These are phyloP conservation scores for Lordiphosa fenestrarum DNA, from an alignment of 2,888 invertebrate species.

Conservation along the genomic window DNA sequence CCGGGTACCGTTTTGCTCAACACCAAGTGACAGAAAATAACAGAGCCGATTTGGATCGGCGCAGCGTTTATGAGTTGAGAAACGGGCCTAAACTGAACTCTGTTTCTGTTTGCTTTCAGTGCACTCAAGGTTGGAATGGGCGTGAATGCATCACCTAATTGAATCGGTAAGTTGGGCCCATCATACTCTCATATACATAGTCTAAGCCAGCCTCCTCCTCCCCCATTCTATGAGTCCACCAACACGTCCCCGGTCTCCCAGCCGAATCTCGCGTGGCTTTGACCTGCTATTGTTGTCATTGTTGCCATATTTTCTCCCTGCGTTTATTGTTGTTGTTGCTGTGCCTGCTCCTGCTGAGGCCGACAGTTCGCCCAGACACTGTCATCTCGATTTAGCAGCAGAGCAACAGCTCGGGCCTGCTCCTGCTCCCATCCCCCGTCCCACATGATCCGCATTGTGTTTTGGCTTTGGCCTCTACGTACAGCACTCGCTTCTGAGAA, in stretches of 20 bases:
- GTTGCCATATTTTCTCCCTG: constrained; percentile 44
- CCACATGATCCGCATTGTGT: constrained; percentile 35
- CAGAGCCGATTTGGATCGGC: too few species aligned
- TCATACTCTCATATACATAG: too few species aligned
- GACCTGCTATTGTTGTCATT: constrained; percentile 56
- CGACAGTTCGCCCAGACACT: constrained; percentile 13
- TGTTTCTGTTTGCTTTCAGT: constrained; percentile 24
- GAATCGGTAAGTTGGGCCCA: constrained; percentile 35
- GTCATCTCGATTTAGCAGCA: constrained; percentile 26
- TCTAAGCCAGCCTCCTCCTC: neutral
- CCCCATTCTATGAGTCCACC: too few species aligned
- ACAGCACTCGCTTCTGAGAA: constrained; percentile 26
- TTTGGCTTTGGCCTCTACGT: constrained; percentile 12
- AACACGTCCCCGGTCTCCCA: neutral
- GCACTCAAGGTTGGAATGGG: constrained; percentile 28
- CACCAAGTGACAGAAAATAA: neutral
- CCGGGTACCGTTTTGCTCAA: constrained; percentile 1
- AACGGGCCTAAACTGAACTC: too few species aligned
- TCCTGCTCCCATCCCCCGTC: constrained; percentile 21
- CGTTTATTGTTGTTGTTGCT: constrained; percentile 4
- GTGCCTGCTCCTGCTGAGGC: constrained; percentile 20
- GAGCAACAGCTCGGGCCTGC: constrained; percentile 18
- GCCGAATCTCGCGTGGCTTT: constrained; percentile 16
- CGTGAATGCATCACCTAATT: constrained; percentile 35
- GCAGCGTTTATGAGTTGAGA: too few species aligned